These are phyloP conservation scores for Vollenhovia emeryi DNA, from an alignment of 1,140 invertebrate species.

Conservation along the genomic window DNA sequence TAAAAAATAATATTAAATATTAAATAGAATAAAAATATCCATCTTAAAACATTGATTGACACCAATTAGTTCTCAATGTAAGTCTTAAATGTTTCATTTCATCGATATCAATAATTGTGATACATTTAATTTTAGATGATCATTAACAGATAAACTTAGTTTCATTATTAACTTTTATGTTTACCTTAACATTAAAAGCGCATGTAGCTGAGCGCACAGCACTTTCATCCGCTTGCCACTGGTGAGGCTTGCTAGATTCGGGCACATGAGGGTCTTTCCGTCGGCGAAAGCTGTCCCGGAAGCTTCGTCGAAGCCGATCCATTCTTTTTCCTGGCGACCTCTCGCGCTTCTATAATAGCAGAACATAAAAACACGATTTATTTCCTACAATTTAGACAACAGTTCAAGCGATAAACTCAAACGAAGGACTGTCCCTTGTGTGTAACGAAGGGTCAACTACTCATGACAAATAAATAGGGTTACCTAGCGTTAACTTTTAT, in stretches of 20 bases:
- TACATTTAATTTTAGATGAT: neutral
- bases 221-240: constrained; percentile 99
- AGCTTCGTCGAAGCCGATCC: constrained; percentile 96
- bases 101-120: constrained; percentile 1
- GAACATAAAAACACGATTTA: constrained; percentile 24
- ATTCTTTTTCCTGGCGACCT: constrained; percentile 91
- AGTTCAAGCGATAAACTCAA: neutral
- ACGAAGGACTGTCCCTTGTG: neutral
- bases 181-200: constrained; percentile 97
- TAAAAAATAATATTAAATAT: neutral
- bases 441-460: neutral
- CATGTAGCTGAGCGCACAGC: constrained; percentile 98
- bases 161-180: neutral
- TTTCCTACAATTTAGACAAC: neutral
- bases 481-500: neutral
- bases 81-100: neutral
- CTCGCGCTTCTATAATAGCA: constrained; percentile 86
- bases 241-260: constrained; percentile 97
- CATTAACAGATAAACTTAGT: neutral
- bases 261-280: constrained; percentile 92
- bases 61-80: neutral
- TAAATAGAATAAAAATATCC: neutral
- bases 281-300: constrained; percentile 96
- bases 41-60: neutral
- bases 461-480: neutral